phyloP scores from a whole-genome alignment of 2,113 vertebrate genomes.

The Cyanoramphus novaezelandiae region DNA sequence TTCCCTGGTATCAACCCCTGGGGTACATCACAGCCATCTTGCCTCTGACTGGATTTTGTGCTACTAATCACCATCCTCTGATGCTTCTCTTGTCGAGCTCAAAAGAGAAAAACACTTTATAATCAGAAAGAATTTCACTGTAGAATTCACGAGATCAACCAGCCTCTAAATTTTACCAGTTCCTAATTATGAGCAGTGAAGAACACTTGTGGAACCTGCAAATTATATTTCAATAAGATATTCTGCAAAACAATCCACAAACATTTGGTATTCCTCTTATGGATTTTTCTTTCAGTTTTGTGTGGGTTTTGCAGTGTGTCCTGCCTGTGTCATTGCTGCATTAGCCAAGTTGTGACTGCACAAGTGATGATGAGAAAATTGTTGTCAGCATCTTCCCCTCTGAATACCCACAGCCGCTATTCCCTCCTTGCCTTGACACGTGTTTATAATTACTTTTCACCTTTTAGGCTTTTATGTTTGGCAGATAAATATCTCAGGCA shows the following conservation, averaged over 20 bases:
- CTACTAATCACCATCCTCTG: neutral
- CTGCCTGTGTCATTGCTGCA: neutral
- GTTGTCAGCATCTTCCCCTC: neutral
- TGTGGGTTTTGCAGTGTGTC: neutral
- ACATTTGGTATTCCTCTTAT: neutral
- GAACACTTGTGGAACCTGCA: neutral
- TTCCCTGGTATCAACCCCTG: neutral
- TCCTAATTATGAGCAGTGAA: neutral
- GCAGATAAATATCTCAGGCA: conserved; percentile 27
- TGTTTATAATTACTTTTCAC: conserved; percentile 45
- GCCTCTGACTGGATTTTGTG: neutral
- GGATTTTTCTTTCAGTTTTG: neutral
- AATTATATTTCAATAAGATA: neutral
- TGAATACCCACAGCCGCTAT: neutral
- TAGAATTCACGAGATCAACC: neutral
- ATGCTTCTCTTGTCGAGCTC: neutral
- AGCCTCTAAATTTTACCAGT: neutral
- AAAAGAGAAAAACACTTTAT: neutral
- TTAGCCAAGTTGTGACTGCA: neutral
- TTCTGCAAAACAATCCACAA: neutral
- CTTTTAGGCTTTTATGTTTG: neutral
- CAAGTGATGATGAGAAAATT: neutral
- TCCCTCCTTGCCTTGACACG: neutral
- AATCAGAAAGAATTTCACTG: neutral
- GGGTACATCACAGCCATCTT: neutral